Base-by-base conservation (phyloP, 2,797 vertebrate genomes). In the Carduelis carduelis region DNA sequence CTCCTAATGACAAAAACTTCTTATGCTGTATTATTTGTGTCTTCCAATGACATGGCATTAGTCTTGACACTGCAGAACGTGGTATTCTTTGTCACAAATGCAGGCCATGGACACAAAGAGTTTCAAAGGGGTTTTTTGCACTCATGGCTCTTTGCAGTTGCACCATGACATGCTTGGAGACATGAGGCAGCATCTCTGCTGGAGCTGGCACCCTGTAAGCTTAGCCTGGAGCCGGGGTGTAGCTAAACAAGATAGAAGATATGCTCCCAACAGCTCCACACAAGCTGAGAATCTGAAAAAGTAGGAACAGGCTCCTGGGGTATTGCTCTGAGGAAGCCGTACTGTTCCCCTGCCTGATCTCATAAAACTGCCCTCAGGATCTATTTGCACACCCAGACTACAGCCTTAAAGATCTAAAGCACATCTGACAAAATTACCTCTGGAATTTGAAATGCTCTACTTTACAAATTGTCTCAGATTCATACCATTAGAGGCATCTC, bases 271-370 rank as follows among this genome's bases (percentile, higher is more conserved):
- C 4, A 5, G 30, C 55, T 93, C 43, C 53, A 55, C 9, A n/a
- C 20, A 60, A 68, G 12, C 14, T 64, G 20, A 7, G 14, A 6
- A 47, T 69, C 63, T 82, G 43, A 61, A 81, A 75, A 68, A 56
- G 24, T 2, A 39, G 35, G 11, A 89, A 21, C n/a, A 26, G 0
- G 0, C 11, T 79, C 15, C 35, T 37, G 15, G 49, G 6, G 9
- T 74, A 21, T 35, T 65, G 17, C 61, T 79, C 30, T 82, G 35
- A 8, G 35, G 72, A 86, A 91, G 16, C 19, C 28, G 15, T 41
- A 17, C 35, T 66, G 3, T 37, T 91, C 70, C 39, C n/a, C 43
- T 82, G 37, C 12, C 39, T 89, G 43, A 46, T 43, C 5, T 22
- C 17, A 13, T 61, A 53, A 72, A 76, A 91, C 19, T 69, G 20